phyloP scores from a whole-genome alignment of 2,797 vertebrate species.

The Salmo trutta region DNA sequence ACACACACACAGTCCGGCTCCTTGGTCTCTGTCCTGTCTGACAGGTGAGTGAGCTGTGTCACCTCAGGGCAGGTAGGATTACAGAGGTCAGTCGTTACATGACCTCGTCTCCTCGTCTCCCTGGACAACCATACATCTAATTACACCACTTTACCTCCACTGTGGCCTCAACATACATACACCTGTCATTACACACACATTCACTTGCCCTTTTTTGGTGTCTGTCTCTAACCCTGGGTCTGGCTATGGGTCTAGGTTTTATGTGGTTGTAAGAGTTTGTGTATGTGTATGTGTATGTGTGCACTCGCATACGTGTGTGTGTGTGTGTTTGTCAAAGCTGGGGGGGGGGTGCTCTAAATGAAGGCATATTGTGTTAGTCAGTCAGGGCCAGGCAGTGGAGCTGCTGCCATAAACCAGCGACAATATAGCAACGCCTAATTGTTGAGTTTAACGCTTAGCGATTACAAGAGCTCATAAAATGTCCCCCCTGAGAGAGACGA shows the following conservation, averaged over 20 bases:
- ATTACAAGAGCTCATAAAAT: conserved; percentile 77
- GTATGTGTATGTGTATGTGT: too few species aligned
- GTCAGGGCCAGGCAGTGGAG: conserved; percentile 32
- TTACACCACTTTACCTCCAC: conserved; percentile 27
- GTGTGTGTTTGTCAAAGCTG: too few species aligned
- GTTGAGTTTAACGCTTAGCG: conserved; percentile 80
- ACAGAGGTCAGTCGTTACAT: not conserved
- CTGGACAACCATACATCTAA: conserved; percentile 25
- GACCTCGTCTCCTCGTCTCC: not conserved
- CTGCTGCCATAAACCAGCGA: conserved; percentile 64
- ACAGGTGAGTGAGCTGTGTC: conserved; percentile 29
- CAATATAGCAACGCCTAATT: conserved; percentile 78
- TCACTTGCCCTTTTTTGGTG: too few species aligned
- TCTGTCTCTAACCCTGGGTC: too few species aligned
- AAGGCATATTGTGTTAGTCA: conserved; percentile 25
- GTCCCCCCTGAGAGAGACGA: conserved; percentile 49
- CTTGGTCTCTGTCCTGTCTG: conserved; percentile 5
- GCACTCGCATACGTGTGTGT: too few species aligned
- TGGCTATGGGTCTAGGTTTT: too few species aligned
- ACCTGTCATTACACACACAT: not conserved
- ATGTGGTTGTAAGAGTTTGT: too few species aligned
- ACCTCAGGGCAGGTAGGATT: conserved; percentile 32
- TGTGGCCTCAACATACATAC: not conserved
- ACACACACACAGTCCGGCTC: not conserved
- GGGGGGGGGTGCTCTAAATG: conserved; percentile 4